Conservation (phyloP, 2,888 invertebrate species). For the Brachypterus glaber region DNA sequence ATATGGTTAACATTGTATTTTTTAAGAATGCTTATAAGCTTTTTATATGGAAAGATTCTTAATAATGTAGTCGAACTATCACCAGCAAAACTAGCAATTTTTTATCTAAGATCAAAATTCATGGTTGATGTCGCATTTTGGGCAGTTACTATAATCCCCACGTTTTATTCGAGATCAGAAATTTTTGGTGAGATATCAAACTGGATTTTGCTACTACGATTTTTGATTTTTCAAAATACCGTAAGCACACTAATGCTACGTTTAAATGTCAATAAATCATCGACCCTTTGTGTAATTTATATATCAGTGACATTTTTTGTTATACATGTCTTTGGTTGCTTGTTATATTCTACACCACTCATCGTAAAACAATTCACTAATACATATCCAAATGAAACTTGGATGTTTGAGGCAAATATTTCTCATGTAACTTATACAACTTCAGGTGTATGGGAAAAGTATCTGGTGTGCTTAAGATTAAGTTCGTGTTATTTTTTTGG, state of each 20-base stretch:
- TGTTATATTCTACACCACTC: not conserved
- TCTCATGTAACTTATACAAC: too few species aligned
- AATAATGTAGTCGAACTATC: not conserved
- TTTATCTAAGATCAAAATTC: not conserved
- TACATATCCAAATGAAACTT: too few species aligned
- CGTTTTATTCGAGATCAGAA: too few species aligned
- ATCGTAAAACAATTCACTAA: not conserved
- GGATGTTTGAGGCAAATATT: too few species aligned
- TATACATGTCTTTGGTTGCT: not conserved
- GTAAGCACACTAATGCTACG: too few species aligned
- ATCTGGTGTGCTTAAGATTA: constrained; percentile 18
- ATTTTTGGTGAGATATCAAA: too few species aligned
- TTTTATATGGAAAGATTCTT: not conserved
- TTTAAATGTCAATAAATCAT: too few species aligned
- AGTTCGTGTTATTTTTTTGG: constrained; percentile 29
- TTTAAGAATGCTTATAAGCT: not conserved
- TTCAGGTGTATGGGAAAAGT: not conserved
- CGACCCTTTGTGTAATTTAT: not conserved
- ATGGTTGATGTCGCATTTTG: not conserved
- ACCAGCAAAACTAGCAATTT: not conserved
- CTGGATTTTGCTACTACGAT: too few species aligned
- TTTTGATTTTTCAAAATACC: not conserved
- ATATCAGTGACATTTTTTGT: not conserved
- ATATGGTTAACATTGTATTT: constrained; percentile 10
- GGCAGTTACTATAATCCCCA: not conserved